Base-by-base conservation (phyloP, 2,797 vertebrate species). In the Urocyon cinereoargenteus region DNA sequence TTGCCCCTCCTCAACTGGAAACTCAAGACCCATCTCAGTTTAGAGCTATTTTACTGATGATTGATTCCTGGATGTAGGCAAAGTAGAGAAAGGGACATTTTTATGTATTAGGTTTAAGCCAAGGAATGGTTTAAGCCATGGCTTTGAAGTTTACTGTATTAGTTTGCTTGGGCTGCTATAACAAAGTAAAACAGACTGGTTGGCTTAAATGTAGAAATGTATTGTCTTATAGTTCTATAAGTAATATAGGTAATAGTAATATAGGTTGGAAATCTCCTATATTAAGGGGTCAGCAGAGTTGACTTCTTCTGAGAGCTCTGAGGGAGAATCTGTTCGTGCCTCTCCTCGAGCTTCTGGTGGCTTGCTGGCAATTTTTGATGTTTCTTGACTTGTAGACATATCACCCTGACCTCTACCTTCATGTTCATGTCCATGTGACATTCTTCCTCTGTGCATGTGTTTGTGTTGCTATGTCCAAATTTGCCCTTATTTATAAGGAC, bases 31-130 rank as follows among this genome's bases (percentile, higher is more conserved):
- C 1, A 12, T 84, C 53, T 94, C 16, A 7, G 14, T 72, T 83
- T 78, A 45, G 70, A 89, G 40, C 19, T 83, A 15, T 89, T 89
- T 89, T 88, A 62, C 61, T 45, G 21, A 96, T 62, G 26, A 79
- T 15, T 90, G 31, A 83, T 79, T 94, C 36, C 19, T 93, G n/a
- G 85, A 86, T 90, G 3, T 70, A 53, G 34, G 36, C 36, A 55
- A 93, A 91, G 18, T 78, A 93, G 61, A 72, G 6, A 66, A 82
- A 86, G 59, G 34, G 61, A 15, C 49, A 22, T 55, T 72, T 95
- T 93, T 83, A 77, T 53, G 77, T 36, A 77, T 70, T 55, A 83
- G 15, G 45, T 75, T 93, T 93, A 78, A 81, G 26, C 26, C 81
- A 94, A 62, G 59, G 88, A 22, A 49, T 36, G 40, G 40, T 22